Conservation (phyloP, 30 jellyfish, hydroid and myxozoan genomes). For the Turritopsis rubra region DNA sequence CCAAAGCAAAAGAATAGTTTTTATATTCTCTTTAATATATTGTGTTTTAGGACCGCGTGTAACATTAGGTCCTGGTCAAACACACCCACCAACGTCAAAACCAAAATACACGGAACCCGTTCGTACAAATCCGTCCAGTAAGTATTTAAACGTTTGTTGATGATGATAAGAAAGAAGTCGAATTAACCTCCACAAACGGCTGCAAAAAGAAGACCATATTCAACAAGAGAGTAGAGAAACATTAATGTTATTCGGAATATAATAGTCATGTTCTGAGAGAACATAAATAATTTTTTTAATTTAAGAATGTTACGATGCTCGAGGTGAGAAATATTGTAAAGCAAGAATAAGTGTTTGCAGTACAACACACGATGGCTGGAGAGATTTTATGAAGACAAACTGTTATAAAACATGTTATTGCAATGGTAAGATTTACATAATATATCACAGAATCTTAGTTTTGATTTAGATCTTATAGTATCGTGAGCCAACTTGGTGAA, state of each 20-base stretch:
- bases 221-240: too few relatives aligned
- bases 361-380: constrained; percentile 7
- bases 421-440: not conserved
- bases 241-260: too few relatives aligned
- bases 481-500: too few relatives aligned
- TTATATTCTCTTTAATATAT: not conserved
- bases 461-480: too few relatives aligned
- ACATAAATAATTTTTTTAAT: too few relatives aligned
- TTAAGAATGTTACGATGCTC: not conserved
- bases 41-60: not conserved
- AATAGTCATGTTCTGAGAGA: too few relatives aligned
- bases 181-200: not conserved
- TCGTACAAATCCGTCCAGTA: not conserved
- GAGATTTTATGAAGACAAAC: constrained; percentile 5
- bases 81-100: not conserved
- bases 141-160: not conserved
- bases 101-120: constrained; percentile 1
- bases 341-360: constrained; percentile 16
- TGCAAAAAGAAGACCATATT: not conserved
- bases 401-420: constrained; percentile 16
- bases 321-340: not conserved
- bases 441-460: too few relatives aligned
- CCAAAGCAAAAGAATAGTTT: not conserved
- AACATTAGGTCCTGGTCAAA: not conserved
- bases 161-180: not conserved